Evolutionary conservation across 2,888 invertebrate species (phyloP).

Genomic region (Drosophila flavopinicola): DNA sequence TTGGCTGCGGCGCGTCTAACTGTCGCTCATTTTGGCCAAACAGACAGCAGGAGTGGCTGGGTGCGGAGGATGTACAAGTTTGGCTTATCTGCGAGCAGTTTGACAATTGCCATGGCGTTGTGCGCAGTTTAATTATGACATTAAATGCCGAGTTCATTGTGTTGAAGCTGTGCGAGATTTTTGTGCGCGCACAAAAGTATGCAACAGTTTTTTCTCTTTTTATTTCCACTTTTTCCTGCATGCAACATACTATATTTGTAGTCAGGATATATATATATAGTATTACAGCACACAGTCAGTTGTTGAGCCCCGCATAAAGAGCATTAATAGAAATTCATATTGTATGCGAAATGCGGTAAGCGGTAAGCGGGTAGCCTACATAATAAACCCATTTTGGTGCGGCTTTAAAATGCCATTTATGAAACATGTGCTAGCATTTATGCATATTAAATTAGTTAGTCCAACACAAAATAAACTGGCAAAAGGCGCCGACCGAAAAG

Average conservation of each 20-base stretch:
- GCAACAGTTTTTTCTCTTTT: conserved; percentile 61
- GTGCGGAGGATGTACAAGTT: not conserved
- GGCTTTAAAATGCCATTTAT: conserved; percentile 80
- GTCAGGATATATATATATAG: conserved; percentile 13
- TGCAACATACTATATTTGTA: conserved; percentile 21
- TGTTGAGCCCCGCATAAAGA: conserved; percentile 29
- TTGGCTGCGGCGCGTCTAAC: conserved; percentile 54
- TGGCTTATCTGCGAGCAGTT: conserved; percentile 63
- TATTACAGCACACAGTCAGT: conserved; percentile 18
- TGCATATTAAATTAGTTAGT: conserved; percentile 77
- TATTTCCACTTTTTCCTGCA: conserved; percentile 7
- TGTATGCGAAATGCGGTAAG: conserved; percentile 51
- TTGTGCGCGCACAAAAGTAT: conserved; percentile 32
- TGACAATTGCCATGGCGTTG: conserved; percentile 46
- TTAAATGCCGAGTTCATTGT: conserved; percentile 59
- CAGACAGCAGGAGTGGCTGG: conserved; percentile 10
- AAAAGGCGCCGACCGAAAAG: conserved; percentile 56
- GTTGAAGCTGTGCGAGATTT: conserved; percentile 16
- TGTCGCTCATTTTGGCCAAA: conserved; percentile 44
- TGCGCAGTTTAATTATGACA: conserved; percentile 61
- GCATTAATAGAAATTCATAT: conserved; percentile 67
- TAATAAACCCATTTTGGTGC: conserved; percentile 75
- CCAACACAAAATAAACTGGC: conserved; percentile 66
- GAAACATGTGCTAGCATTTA: conserved; percentile 79
- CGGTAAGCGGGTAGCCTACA: conserved; percentile 36